These are phyloP conservation scores for Parus major DNA, from an alignment of 2,113 vertebrate genomes.

Conservation along the genomic window DNA sequence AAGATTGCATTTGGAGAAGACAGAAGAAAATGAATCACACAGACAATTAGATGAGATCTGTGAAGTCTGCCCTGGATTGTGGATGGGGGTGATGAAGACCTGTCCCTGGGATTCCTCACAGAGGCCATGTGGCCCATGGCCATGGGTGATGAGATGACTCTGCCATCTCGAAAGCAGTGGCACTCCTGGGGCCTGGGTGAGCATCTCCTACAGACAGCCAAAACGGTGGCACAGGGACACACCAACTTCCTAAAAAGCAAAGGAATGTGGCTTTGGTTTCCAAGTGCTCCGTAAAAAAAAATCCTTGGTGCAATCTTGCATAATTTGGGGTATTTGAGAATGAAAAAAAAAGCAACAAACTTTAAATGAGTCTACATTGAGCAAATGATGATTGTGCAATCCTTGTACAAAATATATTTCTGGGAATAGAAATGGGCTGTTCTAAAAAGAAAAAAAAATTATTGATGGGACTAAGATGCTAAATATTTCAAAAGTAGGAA, in stretches of 20 bases:
- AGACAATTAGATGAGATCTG: neutral
- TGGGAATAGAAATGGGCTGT: neutral
- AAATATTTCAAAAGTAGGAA: neutral
- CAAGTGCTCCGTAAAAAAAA: neutral
- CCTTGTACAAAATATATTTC: neutral
- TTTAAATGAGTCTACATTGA: neutral
- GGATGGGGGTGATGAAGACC: neutral
- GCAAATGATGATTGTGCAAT: neutral
- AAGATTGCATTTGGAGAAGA: neutral
- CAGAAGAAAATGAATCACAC: neutral
- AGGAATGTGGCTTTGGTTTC: neutral
- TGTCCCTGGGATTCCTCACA: neutral
- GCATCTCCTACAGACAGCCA: neutral
- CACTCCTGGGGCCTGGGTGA: neutral
- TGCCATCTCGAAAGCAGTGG: fast-evolving
- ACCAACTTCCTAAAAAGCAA: neutral
- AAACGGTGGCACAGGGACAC: neutral
- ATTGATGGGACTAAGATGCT: neutral
- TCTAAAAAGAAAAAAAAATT: neutral
- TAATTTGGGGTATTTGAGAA: neutral
- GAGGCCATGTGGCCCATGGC: neutral
- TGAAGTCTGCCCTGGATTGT: neutral
- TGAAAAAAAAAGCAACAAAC: neutral
- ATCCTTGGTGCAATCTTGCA: too few species aligned
- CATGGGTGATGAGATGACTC: neutral